A percentile compares a stretch with the other conserved stretches of the same genome.
Conservation (phyloP, 2,797 vertebrate genomes). For the Spondyliosoma cantharus region DNA sequence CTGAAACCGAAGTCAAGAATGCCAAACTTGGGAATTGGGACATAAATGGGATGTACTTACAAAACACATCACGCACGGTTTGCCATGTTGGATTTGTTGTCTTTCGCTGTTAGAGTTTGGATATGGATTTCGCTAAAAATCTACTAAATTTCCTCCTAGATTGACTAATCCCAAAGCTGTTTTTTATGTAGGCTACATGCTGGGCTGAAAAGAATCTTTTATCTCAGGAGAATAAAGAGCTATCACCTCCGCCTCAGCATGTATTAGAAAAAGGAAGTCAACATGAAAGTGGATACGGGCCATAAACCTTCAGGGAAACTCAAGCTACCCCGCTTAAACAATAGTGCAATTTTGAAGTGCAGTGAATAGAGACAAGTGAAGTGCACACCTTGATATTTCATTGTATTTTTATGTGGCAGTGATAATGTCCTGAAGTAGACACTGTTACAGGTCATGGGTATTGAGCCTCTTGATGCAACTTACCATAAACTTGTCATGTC, state of each 20-base stretch:
- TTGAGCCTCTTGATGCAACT: conserved; percentile 45
- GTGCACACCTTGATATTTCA: conserved; percentile 70
- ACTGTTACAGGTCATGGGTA: conserved; percentile 62
- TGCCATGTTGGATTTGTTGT: not conserved
- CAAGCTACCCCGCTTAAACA: conserved; percentile 66
- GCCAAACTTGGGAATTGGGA: conserved; percentile 68
- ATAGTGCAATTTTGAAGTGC: conserved; percentile 63
- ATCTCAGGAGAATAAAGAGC: conserved; percentile 69
- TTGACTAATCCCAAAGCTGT: conserved; percentile 28
- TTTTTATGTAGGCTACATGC: conserved; percentile 57
- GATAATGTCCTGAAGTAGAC: conserved; percentile 56
- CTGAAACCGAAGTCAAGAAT: conserved; percentile 74
- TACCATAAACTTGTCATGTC: conserved; percentile 24
- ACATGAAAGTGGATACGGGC: conserved; percentile 77
- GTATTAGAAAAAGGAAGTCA: conserved; percentile 73
- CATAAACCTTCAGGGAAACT: conserved; percentile 71
- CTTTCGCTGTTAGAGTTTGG: not conserved
- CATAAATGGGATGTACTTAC: conserved; percentile 42
- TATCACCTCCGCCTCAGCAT: conserved; percentile 49
- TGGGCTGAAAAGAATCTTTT: conserved; percentile 68
- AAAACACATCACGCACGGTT: conserved; percentile 19
- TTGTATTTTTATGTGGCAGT: conserved; percentile 53
- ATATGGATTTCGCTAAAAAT: conserved; percentile 6
- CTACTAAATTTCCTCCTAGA: conserved; percentile 12
- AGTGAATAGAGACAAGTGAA: conserved; percentile 67